Evolutionary conservation across 2,113 vertebrate genomes (phyloP), one percentile per base, ranked within the genome.

Genomic region (Pteropus alecto): DNA sequence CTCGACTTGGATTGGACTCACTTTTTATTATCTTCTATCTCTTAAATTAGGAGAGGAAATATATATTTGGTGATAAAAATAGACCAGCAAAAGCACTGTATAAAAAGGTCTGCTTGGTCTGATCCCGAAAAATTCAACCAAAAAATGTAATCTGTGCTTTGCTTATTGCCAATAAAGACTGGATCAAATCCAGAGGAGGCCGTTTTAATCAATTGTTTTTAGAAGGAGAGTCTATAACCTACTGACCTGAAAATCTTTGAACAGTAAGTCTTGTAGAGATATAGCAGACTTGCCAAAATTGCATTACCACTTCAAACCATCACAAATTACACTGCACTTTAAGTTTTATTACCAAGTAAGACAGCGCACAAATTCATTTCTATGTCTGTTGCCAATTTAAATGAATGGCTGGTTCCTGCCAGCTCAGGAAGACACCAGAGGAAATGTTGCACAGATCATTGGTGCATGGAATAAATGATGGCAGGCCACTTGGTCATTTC

Each of bases 381-480:
- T 95, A 96, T 94, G 95, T 97, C 97, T 96, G 93, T 97, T 96
- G 97, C 96, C 97, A 97, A 97, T 97, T 98, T 97, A 97, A 96
- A 97, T 97, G 95, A 97, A 96, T 93, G 77, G 94, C 97, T 94
- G 88, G 88, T 87, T 97, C 91, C 95, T 97, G 94, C 95, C 95
- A 96, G 88, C 95, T 96, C 93, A 94, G 97, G 93, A 96, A 96
- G 96, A 96, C 91, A 97, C 94, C 5, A 0, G 96, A 97, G 91
- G 95, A 98, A 97, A 95, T 96, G 95, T 60, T 93, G 86, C 94
- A 94, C 81, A 94, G 96, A 97, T 94, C 97, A 94, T 0, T 84
- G 95, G 95, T 95, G 95, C 94, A 96, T 94, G 85, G 93, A 91
- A 96, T 96, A 97, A 98, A 96, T 94, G 97, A 97, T 95, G 95